Evolutionary conservation across 2,888 invertebrate species (phyloP), one percentile per base, ranked within the genome.

Genomic region (Chaitophorus viminalis): DNA sequence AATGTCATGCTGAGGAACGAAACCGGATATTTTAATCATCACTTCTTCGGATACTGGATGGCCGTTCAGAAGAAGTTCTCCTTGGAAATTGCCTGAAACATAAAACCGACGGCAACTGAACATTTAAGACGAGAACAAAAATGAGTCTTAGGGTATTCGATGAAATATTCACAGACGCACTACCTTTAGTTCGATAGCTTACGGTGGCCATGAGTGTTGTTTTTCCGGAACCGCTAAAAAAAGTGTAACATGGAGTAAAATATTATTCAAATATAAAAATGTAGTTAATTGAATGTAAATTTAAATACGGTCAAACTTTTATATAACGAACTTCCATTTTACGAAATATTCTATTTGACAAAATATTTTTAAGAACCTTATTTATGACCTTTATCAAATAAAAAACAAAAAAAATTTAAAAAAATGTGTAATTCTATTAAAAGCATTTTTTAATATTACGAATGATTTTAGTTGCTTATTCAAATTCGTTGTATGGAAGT

Each of bases 1-100:
- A 90, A 97, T 92, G 92, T 97, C 97, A 90, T 95, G 94, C 91
- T 98, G 97, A 11, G 97, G 96, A 74, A 97, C 94, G 92, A 97
- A 97, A 89, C 95, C 95, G 3, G 96, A 96, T 90, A 96, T 94
- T 90, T 94, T 93, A 90, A 95, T 93, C 92, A 96, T 94, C 83
- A 94, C 93, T 90, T 93, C 93, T 72, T 93, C 93, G 21, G 94
- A 93, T 78, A 95, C 93, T 74, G 93, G 91, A 89, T 93, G 91
- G 9, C 95, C 95, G 91, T 96, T 95, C 85, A 95, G 92, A 91
- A 94, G 93, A 89, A 96, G 93, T 90, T 95, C 94, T 25, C 95
- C 96, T 9, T 93, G 93, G 90, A 94, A 92, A 83, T 94, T 93
- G 89, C 94, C 92, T 92, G 89, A 82, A 89, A 88, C 14, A 81